Evolutionary conservation across 2,797 vertebrate species (phyloP).

Genomic region (Falco biarmicus): DNA sequence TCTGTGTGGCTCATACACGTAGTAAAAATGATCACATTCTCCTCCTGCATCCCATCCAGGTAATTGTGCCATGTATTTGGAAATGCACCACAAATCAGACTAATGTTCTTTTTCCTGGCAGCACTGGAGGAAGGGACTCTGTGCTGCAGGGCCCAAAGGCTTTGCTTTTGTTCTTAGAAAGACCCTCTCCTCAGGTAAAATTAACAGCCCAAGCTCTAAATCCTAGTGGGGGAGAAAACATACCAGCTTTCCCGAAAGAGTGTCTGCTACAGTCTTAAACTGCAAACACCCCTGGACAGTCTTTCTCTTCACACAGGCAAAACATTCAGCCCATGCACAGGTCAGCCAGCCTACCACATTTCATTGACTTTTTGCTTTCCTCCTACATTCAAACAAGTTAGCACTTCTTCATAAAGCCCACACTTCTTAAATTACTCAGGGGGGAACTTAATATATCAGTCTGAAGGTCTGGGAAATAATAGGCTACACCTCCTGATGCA

Average conservation of each 20-base stretch:
- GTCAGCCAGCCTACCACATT: not conserved
- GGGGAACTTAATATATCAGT: not conserved
- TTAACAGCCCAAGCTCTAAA: not conserved
- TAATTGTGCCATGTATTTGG: not conserved
- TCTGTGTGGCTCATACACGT: not conserved
- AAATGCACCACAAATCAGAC: not conserved
- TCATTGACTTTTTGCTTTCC: constrained; percentile 61
- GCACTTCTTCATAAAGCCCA: constrained; percentile 1
- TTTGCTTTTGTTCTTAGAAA: not conserved
- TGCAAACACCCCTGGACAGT: not conserved
- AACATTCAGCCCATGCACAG: fast-evolving
- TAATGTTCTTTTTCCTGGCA: not conserved
- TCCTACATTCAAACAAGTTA: constrained; percentile 64
- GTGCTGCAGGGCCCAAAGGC: not conserved
- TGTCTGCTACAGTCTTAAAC: not conserved
- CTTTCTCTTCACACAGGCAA: not conserved
- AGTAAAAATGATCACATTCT: not conserved
- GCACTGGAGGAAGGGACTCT: not conserved
- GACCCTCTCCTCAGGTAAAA: not conserved
- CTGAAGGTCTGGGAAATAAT: constrained; percentile 54
- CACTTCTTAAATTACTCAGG: constrained; percentile 59
- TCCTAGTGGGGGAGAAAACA: not conserved
- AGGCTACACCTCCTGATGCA: not conserved
- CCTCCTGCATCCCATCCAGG: not conserved
- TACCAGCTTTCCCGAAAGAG: constrained; percentile 18